Evolutionary conservation across 2,888 invertebrate genomes (phyloP), one percentile per base, ranked within the genome.

Genomic region (Orthonevra nobilis): DNA sequence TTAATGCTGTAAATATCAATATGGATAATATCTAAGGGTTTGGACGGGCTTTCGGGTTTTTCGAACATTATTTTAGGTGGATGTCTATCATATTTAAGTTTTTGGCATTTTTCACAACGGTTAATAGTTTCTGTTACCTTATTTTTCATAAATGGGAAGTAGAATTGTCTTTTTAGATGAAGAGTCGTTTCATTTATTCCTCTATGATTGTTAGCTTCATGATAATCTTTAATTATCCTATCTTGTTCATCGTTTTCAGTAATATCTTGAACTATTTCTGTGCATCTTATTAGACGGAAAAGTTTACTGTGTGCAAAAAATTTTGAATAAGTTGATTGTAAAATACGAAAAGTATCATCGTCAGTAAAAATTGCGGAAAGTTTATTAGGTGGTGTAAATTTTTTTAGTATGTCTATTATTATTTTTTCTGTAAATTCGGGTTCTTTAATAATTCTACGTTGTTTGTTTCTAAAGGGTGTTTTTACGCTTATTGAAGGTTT

Each of bases 321-420:
- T 66, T 73, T 72, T 10, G 75, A 64, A 28, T 73, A 81, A 6
- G 48, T 30, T 1, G 52, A 50, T 72, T 82, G 81, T 36, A 83
- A 40, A 20, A 75, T 72, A 36, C 70, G 46, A 28, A 83, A 83
- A 32, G 52, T 82, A 28, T 83, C 54, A 15, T 81, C 73, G 5
- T 72, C 61, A 15, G 81, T 81, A 36, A 56, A 81, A 32, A 82
- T 74, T 32, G 81, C 81, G 23, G 40, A 66, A 15, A 81, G 50
- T 54, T 72, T 82, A 34, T 82, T 83, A 12, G 82, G 66, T 19
- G 54, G 20, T 0, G 64, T 10, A 23, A 19, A 44, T 17, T 42
- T 34, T 50, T 79, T 73, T 14, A 63, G 32, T 12, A 69, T 54
- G 3, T 20, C 28, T 26, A 42, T 48, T 6, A 46, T 38, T 3